phyloP scores from a whole-genome alignment of 2,113 vertebrate genomes.

The Leptobrachium leishanense region DNA sequence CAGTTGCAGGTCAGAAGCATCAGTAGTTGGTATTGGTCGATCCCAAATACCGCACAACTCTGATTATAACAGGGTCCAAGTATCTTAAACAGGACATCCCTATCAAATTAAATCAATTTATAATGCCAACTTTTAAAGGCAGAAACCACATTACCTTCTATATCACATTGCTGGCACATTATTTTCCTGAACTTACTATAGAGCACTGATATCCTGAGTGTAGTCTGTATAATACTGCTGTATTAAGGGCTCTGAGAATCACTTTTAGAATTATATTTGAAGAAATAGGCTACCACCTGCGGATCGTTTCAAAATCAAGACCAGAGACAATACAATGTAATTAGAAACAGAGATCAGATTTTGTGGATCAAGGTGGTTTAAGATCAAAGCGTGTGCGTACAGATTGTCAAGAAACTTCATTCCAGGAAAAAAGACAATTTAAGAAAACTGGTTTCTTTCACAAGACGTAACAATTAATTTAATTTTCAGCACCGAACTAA shows the following conservation, averaged over 20 bases:
- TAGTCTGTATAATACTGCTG: no score
- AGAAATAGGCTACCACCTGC: conserved; percentile 28
- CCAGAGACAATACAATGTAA: conserved; percentile 53
- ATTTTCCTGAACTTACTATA: no score
- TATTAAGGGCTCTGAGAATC: background rate
- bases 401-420: conserved; percentile 31
- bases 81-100: no score
- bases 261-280: conserved; percentile 18
- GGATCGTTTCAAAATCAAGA: conserved; percentile 48
- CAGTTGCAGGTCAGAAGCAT: no score
- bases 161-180: no score
- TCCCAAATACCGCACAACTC: no score
- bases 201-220: no score
- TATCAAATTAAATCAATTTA: no score
- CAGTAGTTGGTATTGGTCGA: no score
- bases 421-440: conserved; percentile 14
- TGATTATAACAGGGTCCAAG: no score
- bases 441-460: background rate
- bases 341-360: conserved; percentile 56
- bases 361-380: conserved; percentile 47
- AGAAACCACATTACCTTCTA: no score
- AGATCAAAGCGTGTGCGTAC: conserved; percentile 26
- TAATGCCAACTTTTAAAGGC: no score
- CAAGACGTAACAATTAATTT: background rate
- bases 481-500: background rate